phyloP scores from a whole-genome alignment of 92 coral and sea anemone genomes.

The Epizoanthus ramosus region DNA sequence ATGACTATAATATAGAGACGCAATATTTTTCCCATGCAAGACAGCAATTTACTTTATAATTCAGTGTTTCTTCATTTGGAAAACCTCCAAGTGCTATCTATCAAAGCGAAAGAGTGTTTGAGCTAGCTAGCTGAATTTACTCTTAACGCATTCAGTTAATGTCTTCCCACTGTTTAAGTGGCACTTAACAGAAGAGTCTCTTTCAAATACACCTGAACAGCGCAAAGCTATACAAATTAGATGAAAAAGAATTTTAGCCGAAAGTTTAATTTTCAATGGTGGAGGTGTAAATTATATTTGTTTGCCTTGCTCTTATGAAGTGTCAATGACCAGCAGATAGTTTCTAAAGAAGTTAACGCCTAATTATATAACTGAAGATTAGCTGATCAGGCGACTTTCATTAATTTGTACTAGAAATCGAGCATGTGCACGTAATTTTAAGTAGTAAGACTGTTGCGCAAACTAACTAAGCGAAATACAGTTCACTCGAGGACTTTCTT shows the following conservation, averaged over 20 bases:
- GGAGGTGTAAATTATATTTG: conserved; percentile 3
- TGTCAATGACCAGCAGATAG: conserved; percentile 9
- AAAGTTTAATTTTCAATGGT: conserved; percentile 17
- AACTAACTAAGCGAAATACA: neutral
- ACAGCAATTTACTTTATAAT: neutral
- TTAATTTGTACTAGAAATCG: neutral
- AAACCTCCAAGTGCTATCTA: too few species aligned
- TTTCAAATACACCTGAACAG: neutral
- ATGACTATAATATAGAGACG: neutral
- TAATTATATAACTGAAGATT: neutral
- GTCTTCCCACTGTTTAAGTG: neutral
- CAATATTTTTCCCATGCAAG: neutral
- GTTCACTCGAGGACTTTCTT: too few species aligned
- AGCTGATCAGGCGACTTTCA: neutral
- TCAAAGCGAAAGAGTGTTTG: neutral
- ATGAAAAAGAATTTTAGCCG: neutral
- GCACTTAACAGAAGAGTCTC: neutral
- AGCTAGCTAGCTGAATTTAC: neutral
- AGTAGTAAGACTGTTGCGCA: neutral
- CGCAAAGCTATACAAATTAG: neutral
- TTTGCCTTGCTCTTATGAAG: conserved; percentile 7
- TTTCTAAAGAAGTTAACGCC: conserved; percentile 5
- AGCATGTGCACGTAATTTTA: neutral
- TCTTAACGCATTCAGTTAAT: neutral
- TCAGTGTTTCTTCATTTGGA: neutral